Conservation (phyloP, 2,888 invertebrate species). For the Chironomus tentans region DNA sequence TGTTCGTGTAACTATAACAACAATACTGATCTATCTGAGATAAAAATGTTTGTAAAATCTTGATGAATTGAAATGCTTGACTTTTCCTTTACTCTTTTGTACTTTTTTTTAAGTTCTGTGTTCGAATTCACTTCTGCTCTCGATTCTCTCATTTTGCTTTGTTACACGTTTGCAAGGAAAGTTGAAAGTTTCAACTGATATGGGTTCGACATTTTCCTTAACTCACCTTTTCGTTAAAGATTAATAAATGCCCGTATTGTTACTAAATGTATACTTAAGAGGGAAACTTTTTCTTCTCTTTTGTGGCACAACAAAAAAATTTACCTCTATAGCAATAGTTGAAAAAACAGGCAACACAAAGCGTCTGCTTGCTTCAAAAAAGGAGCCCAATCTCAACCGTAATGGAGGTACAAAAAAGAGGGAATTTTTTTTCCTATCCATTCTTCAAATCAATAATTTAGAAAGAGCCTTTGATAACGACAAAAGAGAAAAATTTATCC, state of each 20-base stretch:
- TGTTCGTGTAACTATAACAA: not conserved
- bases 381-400: not conserved
- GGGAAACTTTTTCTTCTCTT: no score
- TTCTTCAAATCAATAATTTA: not conserved
- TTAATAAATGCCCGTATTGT: not conserved
- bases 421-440: no score
- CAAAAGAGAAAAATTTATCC: no score
- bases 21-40: not conserved
- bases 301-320: no score
- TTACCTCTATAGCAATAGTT: no score
- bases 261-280: not conserved
- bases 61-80: not conserved
- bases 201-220: not conserved
- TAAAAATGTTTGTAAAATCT: not conserved
- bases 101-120: no score
- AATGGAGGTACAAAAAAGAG: no score
- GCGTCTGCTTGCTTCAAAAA: not conserved
- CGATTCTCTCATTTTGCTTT: no score
- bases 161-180: no score
- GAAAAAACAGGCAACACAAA: no score
- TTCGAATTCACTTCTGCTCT: no score
- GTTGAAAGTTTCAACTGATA: not conserved
- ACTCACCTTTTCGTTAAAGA: not conserved
- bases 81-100: not conserved
- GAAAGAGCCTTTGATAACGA: not conserved